Evolutionary conservation across 2,888 invertebrate species (phyloP), one percentile per base, ranked within the genome.

Genomic region (Atethmia centrago): DNA sequence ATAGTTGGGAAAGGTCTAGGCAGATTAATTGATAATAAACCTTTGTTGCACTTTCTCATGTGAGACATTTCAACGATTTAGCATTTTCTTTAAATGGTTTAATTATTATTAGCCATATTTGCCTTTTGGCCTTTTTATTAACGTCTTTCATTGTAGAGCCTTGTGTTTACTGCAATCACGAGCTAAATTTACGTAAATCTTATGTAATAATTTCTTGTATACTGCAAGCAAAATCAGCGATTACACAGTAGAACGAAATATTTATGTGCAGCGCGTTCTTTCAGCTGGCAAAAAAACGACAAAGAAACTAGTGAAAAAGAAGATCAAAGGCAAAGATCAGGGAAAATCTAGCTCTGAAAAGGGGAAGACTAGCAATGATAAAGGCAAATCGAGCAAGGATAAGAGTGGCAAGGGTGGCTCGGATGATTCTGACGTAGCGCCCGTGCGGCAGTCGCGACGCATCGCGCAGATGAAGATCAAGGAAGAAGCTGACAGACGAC

Each of bases 391-490:
- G 1, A 71, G 87, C 85, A 25, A 92, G 89, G 61, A 71, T 63
- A 14, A 91, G 91, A 63, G 80, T 1, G 74, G 85, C 0, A 75
- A 75, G 49, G 83, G 84, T 0, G 88, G 88, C 0, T 71, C 83
- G 0, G 91, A 56, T 9, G 94, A 95, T 2, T 92, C 92, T 0
- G 96, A 94, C 63, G 88, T 93, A 31, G 92, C 96, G 25, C 97
- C 97, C 0, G 98, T 98, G 8, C 95, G 99, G 12, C 98, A 98
- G 89, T 98, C 98, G 3, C 96, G 99, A 1, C 96, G 99, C 77
- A 98, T 99, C 85, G 99, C 99, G 0, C 98, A 98, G 92, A 97
- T 98, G 88, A 98, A 98, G 92, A 98, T 99, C 75, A 98, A 97
- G 83, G 98, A 99, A 90, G 98, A 98, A 91, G 98, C 98, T 0